A percentile compares a stretch with the other conserved stretches of the same genome.
Conservation (phyloP, 1,140 invertebrate genomes). For the Thaumatotibia leucotreta region DNA sequence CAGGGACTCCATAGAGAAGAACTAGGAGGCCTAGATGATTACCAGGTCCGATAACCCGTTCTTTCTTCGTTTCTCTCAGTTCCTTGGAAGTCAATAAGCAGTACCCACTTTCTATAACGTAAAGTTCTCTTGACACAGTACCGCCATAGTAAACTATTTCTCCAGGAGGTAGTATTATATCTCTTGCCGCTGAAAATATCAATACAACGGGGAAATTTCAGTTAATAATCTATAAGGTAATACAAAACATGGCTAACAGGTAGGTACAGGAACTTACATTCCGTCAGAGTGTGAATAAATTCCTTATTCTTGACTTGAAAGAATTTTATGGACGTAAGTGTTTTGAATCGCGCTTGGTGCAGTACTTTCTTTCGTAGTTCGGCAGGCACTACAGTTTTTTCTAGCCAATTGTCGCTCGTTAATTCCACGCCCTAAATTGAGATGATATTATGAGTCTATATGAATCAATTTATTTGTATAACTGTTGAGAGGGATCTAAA, state of each 20-base stretch:
- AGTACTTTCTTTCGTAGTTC: conserved; percentile 65
- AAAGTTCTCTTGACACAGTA: conserved; percentile 60
- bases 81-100: conserved; percentile 55
- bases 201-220: too few relatives aligned
- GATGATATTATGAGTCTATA: too few relatives aligned
- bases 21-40: conserved; percentile 62
- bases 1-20: conserved; percentile 61
- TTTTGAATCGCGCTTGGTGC: conserved; percentile 64
- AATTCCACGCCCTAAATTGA: conserved; percentile 56
- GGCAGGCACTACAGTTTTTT: conserved; percentile 55
- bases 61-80: conserved; percentile 42
- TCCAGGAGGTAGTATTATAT: conserved; percentile 66
- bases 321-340: conserved; percentile 58
- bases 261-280: conserved; percentile 39
- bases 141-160: conserved; percentile 70
- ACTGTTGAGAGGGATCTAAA: too few relatives aligned
- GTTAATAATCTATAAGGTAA: background rate
- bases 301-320: conserved; percentile 71
- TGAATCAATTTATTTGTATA: too few relatives aligned
- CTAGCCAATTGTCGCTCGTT: conserved; percentile 65
- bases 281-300: conserved; percentile 63
- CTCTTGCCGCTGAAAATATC: conserved; percentile 51
- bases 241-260: background rate
- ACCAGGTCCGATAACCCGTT: conserved; percentile 56
- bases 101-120: conserved; percentile 69